Base-by-base conservation (phyloP, 1,140 invertebrate genomes). In the Gryon sp. region DNA sequence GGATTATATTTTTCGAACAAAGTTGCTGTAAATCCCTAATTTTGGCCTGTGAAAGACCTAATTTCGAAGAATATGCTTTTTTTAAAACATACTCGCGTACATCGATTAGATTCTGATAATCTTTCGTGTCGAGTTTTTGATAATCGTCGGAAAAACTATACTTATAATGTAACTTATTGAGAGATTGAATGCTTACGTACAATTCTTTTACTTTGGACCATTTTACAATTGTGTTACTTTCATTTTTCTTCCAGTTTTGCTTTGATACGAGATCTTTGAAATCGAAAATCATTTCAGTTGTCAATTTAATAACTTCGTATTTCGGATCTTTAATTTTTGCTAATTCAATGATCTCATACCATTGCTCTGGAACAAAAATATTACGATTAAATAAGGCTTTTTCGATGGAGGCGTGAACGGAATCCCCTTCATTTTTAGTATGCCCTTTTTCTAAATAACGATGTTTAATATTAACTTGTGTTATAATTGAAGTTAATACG, bases 381-480 rank as follows among this genome's bases (percentile, higher is more conserved):
- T 57, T 22, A 8, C 24, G 19, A 8, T 12, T 14, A 38, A 14
- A n/a, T 2, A 19, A 40, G 12, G 14, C 34, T 6, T 53, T 53
- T 50, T 85, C 80, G 32, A 83, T 82, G 12, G 43, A 30, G 2
- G 82, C 63, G 48, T 83, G 80, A 53, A 84, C 76, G 9, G 50
- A 72, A 48, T 83, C 78, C 5, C 75, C 78, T 53, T 84, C 82
- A 36, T 72, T 79, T 45, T 82, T 77, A 5, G 75, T 83, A 36
- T 81, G 79, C 4, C 79, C 82, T 19, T 59, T 76, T 38, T 76
- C 70, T 6, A 83, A 65, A 76, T 82, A 83, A 62, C 59, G 8
- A 20, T 34, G 30, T 6, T n/a, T 19, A 11, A 60, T 60, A 14
- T 32, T 28, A 4, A 60, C 26, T n/a, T n/a, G n/a, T n/a, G n/a